Percentiles rank a stretch among this genome's conserved stretches.
phyloP scores from a whole-genome alignment of 1,140 invertebrate genomes.

The Drosophila eugracilis region DNA sequence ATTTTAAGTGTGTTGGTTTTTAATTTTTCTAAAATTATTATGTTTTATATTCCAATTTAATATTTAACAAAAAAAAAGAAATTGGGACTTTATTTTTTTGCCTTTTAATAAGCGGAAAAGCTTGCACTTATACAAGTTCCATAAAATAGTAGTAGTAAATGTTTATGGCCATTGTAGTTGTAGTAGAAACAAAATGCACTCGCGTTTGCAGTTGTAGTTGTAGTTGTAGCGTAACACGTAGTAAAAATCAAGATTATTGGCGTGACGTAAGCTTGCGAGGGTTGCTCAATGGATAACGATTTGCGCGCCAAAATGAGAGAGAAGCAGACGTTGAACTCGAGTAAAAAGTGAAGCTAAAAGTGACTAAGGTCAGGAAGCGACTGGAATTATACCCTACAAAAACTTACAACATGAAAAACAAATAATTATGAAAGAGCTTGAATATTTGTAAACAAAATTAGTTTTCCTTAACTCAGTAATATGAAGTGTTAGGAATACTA shows the following conservation, averaged over 20 bases:
- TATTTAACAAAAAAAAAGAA: not conserved
- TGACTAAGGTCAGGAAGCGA: not conserved
- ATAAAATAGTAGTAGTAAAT: constrained; percentile 11
- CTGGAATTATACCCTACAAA: not conserved
- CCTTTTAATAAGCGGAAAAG: constrained; percentile 12
- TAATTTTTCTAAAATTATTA: not conserved
- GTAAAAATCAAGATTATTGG: constrained; percentile 39
- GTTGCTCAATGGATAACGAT: constrained; percentile 44
- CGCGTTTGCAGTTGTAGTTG: constrained; percentile 19
- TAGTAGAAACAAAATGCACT: constrained; percentile 5
- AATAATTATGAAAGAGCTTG: too few relatives aligned
- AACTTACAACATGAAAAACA: not conserved
- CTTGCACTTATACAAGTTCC: constrained; percentile 16
- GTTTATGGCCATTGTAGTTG: constrained; percentile 14
- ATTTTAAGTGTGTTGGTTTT: not conserved
- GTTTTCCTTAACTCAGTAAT: too few relatives aligned
- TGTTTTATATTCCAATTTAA: not conserved
- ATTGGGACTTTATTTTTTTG: constrained; percentile 12
- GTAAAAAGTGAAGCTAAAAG: too few relatives aligned
- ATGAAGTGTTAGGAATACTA: too few relatives aligned
- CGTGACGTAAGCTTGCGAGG: constrained; percentile 43
- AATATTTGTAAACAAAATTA: too few relatives aligned
- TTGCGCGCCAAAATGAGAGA: constrained; percentile 52
- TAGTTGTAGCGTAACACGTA: constrained; percentile 44
- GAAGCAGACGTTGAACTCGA: constrained; percentile 58